These are phyloP conservation scores for Henicopernis longicauda DNA, from an alignment of 2,113 vertebrate genomes.

Conservation along the genomic window DNA sequence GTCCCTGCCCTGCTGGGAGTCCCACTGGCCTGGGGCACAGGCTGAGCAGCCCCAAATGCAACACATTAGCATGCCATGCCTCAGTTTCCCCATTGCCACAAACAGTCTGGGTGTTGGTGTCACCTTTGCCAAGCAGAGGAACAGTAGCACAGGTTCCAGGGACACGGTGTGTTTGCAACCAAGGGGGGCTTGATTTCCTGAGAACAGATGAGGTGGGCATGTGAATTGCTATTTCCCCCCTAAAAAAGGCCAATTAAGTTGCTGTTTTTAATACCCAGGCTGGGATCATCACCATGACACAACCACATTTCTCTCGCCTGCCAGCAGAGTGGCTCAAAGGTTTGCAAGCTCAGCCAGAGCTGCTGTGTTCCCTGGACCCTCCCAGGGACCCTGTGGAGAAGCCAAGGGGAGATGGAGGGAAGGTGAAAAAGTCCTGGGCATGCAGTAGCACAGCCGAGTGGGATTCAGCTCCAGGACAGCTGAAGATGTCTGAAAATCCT, in stretches of 20 bases:
- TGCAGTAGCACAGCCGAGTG: background rate
- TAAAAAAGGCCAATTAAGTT: background rate
- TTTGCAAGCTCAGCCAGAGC: background rate
- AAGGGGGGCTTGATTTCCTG: rapidly evolving
- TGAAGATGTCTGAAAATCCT: rapidly evolving
- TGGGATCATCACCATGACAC: background rate
- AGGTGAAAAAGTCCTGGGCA: background rate
- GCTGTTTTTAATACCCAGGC: background rate
- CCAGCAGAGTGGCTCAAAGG: rapidly evolving
- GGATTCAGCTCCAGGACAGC: background rate
- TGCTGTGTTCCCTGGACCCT: background rate
- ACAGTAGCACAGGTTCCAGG: background rate
- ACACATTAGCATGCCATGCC: rapidly evolving
- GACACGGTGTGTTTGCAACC: rapidly evolving
- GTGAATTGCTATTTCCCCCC: background rate
- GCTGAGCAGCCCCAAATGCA: background rate
- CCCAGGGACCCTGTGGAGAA: background rate
- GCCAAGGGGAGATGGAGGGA: background rate
- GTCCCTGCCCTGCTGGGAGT: background rate
- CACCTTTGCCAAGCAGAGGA: background rate
- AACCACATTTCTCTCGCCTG: rapidly evolving
- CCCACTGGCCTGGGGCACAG: background rate
- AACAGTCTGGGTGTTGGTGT: background rate
- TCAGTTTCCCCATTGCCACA: background rate
- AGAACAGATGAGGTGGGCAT: background rate